phyloP scores from a whole-genome alignment of 2,113 vertebrate species.

The Crotalus horridus region DNA sequence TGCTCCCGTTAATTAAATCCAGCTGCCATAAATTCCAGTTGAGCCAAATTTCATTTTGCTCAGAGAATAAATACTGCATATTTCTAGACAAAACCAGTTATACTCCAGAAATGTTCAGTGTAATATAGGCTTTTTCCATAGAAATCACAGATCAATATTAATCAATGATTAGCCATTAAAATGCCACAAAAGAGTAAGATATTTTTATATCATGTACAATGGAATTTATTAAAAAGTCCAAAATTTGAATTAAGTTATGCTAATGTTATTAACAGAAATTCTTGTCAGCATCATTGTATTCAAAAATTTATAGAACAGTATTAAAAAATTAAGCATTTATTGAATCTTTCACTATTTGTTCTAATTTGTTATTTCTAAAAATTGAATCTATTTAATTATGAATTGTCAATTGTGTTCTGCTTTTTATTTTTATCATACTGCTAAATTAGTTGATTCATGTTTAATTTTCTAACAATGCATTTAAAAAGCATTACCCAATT shows the following conservation, averaged over 20 bases:
- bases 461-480: not conserved
- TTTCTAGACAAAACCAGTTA: not conserved
- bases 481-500: not conserved
- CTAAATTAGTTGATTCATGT: not conserved
- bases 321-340: not conserved
- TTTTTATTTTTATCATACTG: not conserved
- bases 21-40: slow-evolving; percentile 25
- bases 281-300: not conserved
- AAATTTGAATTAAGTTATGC: not conserved
- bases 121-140: slow-evolving; percentile 2
- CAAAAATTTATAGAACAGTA: not conserved
- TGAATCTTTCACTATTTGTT: not conserved
- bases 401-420: not conserved
- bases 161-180: slow-evolving; percentile 4
- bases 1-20: slow-evolving; percentile 6
- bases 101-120: not conserved
- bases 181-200: not conserved
- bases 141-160: slow-evolving; percentile 3
- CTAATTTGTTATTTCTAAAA: not conserved
- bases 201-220: not conserved
- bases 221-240: not conserved
- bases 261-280: not conserved
- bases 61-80: slow-evolving; percentile 23
- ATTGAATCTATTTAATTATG: not conserved
- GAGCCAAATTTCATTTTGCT: slow-evolving; percentile 10